phyloP scores from a whole-genome alignment of 2,797 vertebrate genomes.

The Acanthornis magna region DNA sequence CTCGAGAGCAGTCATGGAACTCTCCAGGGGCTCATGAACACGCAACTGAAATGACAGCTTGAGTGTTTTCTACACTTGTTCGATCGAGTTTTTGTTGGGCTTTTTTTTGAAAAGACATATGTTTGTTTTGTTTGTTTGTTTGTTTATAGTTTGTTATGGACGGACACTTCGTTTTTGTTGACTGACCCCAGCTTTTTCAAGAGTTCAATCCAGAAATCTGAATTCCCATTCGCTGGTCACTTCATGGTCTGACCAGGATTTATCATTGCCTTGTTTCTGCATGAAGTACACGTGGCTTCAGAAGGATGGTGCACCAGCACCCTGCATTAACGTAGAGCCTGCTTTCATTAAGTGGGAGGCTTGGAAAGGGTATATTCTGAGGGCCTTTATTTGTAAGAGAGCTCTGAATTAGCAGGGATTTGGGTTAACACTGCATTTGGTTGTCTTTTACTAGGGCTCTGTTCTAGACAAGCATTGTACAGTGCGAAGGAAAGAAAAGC shows the following conservation, averaged over 20 bases:
- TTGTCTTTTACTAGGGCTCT: not conserved
- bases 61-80: slow-evolving; percentile 61
- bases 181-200: slow-evolving; percentile 41
- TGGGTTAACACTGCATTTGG: not conserved
- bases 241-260: not conserved
- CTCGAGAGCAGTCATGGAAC: slow-evolving; percentile 28
- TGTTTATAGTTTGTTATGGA: slow-evolving; percentile 23
- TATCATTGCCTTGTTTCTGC: slow-evolving; percentile 28
- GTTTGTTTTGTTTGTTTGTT: slow-evolving; percentile 13
- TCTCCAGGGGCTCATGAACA: slow-evolving; percentile 52
- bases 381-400: not conserved
- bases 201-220: slow-evolving; percentile 13
- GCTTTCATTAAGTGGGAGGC: slow-evolving; percentile 1
- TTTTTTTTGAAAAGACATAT: not conserved
- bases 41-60: slow-evolving; percentile 44
- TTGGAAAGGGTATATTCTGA: slow-evolving; percentile 1
- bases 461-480: not conserved
- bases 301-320: slow-evolving; percentile 13
- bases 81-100: not conserved
- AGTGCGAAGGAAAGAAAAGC: not conserved
- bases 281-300: slow-evolving; percentile 15
- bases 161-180: not conserved
- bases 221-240: not conserved
- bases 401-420: not conserved
- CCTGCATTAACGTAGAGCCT: not conserved